These are phyloP conservation scores for Lepidurus couesii DNA, from an alignment of 1,140 invertebrate genomes.

Conservation along the genomic window DNA sequence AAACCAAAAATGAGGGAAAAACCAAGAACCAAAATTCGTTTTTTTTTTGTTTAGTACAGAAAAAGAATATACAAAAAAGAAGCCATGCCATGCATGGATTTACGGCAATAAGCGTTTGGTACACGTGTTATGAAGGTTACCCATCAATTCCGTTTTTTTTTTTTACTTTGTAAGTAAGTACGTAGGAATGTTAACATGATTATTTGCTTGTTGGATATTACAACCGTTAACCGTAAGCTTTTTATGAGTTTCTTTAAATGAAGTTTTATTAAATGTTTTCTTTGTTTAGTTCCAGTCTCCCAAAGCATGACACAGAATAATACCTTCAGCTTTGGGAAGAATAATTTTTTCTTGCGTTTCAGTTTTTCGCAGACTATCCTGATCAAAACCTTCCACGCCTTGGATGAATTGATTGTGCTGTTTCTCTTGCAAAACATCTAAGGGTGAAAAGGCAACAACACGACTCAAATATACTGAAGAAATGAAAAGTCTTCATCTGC, in stretches of 20 bases:
- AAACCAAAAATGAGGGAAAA: not conserved
- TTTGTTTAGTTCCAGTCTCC: not conserved
- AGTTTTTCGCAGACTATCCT: conserved; percentile 62
- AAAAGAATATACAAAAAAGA: conserved; percentile 1
- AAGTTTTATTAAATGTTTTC: not conserved
- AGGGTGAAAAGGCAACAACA: not conserved
- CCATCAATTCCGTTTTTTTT: not conserved
- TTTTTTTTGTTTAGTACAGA: too few relatives aligned
- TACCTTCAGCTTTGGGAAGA: conserved; percentile 72
- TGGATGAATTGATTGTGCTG: conserved; percentile 65
- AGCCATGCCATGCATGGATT: not conserved
- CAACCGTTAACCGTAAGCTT: not conserved
- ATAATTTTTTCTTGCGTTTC: conserved; percentile 72
- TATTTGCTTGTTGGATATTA: not conserved
- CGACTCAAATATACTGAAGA: not conserved
- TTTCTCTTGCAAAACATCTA: conserved; percentile 68
- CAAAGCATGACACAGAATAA: conserved; percentile 12
- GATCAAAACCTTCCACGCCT: conserved; percentile 61
- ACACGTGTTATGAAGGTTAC: not conserved
- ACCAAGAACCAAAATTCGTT: not conserved
- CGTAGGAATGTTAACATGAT: not conserved
- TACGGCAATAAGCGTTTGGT: not conserved
- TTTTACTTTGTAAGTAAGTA: not conserved
- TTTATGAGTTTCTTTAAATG: not conserved
- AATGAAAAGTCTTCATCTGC: not conserved